Base-by-base conservation (phyloP, 2,797 vertebrate species). In the Acrossocheilus wenchowensis region DNA sequence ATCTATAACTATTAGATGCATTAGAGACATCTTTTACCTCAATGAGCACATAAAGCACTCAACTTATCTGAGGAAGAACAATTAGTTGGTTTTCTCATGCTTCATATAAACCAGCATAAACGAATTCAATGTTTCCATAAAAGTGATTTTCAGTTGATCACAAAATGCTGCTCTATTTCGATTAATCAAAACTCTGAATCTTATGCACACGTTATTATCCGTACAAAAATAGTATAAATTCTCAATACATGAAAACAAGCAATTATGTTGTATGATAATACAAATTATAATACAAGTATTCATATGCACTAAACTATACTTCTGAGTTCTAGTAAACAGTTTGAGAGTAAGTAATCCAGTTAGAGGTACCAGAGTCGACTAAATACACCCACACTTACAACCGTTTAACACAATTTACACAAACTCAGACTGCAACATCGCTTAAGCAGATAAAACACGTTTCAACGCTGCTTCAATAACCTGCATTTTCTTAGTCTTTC, bases 261-360 rank as follows among this genome's bases (percentile, higher is more conserved):
- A 93, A 89, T 91, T 88, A 88, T 48, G 91, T 86, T 52, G 91
- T 87, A 91, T 89, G 83, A 92, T 69, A 89, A 60, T 69, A 88
- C 69, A 30, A 88, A 91, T 85, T 39, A 62, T 74, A 89, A 90
- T 64, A 85, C 36, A 87, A 34, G 86, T 79, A 91, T 66, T 87
- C 21, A 45, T 43, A 81, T 54, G 52, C 68, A 34, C 30, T 17
- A 82, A 54, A 78, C 62, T 84, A 81, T 72, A 66, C n/a, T 34
- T 71, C 36, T 54, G 14, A 57, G 34, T 75, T 30, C 9, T 81
- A 87, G 45, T 73, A 71, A 71, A 84, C 10, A 52, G 23, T 64
- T 83, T 78, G 12, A 66, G 68, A 84, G 77, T 17, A 71, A 66
- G 36, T 15, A 21, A 74, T 83, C 66, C 79, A 79, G 79, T 83